Base-by-base conservation (phyloP, 2,113 vertebrate genomes). In the Struthio camelus region DNA sequence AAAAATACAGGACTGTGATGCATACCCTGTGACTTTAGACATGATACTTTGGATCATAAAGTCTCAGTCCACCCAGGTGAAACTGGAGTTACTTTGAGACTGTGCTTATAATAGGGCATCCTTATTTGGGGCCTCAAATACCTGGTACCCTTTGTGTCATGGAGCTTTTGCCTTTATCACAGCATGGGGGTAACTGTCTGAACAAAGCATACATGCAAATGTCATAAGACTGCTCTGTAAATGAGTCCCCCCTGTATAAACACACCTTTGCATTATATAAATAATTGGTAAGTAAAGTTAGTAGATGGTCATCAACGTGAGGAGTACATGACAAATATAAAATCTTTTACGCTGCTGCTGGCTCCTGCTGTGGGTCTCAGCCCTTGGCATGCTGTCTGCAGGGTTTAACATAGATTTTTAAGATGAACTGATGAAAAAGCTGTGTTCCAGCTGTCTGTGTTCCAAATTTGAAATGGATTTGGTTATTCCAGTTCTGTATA, bases 261-360 rank as follows among this genome's bases (percentile, higher is more conserved):
- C 1, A 0, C 5, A 8, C 32, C 13, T 64, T 79, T 30, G 17
- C 25, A 9, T 44, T 32, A 40, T 27, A 30, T 64, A 59, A 87
- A 75, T 17, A 48, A 3, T 2, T 32, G 59, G 4, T 12, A 14
- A 59, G 66, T 10, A 24, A 54, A 72, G 30, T 34, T 44, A 20
- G 32, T 5, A 44, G 59, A 15, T 80, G 46, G 38, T 36, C 58
- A 23, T 16, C 8, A 11, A 24, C 5, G 25, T 34, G 11, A 28
- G 40, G 27, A 27, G 24, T 12, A 14, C 20, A 19, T 20, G 56
- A 23, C 56, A 32, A 59, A 59, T 59, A 59, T 20, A 59, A 59
- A 32, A 6, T 14, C 53, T 34, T 30, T 64, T 61, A 4, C 7
- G 0, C 28, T 36, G 54, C 59, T 0, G 4, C 34, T 27, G 56